phyloP scores from a whole-genome alignment of 2,113 vertebrate genomes.

The Eubucco bourcierii region DNA sequence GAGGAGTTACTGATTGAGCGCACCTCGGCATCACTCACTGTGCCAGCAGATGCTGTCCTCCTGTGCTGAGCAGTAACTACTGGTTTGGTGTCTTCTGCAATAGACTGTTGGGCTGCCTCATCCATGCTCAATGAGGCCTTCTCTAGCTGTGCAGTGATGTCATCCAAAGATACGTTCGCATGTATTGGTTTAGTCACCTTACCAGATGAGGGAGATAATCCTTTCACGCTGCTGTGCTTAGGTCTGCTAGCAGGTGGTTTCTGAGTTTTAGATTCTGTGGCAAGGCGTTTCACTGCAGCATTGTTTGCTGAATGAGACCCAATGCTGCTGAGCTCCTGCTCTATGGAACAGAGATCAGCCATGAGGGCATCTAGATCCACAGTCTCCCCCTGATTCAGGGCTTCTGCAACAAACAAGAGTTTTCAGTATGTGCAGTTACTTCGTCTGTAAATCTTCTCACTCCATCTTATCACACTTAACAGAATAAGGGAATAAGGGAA shows the following conservation, averaged over 20 bases:
- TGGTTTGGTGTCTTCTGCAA: conserved; percentile 76
- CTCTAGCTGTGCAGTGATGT: conserved; percentile 97
- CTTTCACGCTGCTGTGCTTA: conserved; percentile 83
- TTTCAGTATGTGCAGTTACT: not conserved
- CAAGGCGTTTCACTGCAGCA: conserved; percentile 75
- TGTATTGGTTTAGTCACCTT: conserved; percentile 74
- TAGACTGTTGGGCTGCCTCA: conserved; percentile 93
- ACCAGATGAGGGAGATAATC: conserved; percentile 72
- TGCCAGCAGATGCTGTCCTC: conserved; percentile 90
- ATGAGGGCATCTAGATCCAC: conserved; percentile 98
- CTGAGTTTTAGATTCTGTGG: conserved; percentile 82
- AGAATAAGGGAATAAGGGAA: not conserved
- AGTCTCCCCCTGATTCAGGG: conserved; percentile 92
- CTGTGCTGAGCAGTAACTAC: conserved; percentile 82
- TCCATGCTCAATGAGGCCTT: conserved; percentile 98
- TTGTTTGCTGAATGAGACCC: conserved; percentile 86
- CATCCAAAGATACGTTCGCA: conserved; percentile 92
- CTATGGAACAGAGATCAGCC: conserved; percentile 98
- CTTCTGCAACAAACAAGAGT: conserved; percentile 83
- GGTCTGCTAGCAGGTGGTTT: conserved; percentile 78
- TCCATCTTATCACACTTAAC: not conserved
- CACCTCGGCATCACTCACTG: conserved; percentile 88
- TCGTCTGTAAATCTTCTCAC: not conserved
- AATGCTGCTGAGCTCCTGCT: conserved; percentile 93
- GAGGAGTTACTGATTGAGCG: conserved; percentile 89